phyloP scores from a whole-genome alignment of 2,797 vertebrate genomes.

The Scomberomorus guttatus region DNA sequence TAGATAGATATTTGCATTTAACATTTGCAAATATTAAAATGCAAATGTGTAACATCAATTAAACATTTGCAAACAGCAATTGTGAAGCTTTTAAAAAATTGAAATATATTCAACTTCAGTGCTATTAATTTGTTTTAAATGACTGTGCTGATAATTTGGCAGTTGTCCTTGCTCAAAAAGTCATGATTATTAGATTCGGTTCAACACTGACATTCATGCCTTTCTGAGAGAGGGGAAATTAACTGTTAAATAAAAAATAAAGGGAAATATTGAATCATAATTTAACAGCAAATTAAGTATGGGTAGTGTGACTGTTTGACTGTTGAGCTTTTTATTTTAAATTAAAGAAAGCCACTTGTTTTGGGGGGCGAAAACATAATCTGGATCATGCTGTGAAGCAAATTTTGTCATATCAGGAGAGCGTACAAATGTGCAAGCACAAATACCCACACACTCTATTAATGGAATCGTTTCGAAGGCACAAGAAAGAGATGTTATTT shows the following conservation, averaged over 20 bases:
- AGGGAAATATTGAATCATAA: conserved; percentile 14
- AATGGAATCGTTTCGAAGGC: conserved; percentile 34
- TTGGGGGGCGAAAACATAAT: conserved; percentile 3
- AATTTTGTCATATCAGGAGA: too few relatives aligned
- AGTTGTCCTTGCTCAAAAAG: conserved; percentile 10
- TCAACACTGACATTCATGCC: not conserved
- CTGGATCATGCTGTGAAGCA: not conserved
- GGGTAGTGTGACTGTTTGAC: not conserved
- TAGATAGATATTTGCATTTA: too few relatives aligned
- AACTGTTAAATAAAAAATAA: conserved; percentile 14
- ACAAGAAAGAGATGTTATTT: conserved; percentile 39
- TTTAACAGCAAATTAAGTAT: conserved; percentile 12
- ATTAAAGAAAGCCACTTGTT: conserved; percentile 16
- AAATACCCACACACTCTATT: not conserved
- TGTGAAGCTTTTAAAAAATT: not conserved
- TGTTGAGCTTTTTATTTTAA: not conserved
- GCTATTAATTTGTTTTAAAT: not conserved
- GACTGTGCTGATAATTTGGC: not conserved
- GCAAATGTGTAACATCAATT: too few relatives aligned
- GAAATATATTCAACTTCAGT: not conserved
- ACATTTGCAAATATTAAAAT: too few relatives aligned
- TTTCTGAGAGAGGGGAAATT: conserved; percentile 6
- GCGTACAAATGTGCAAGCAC: too few relatives aligned
- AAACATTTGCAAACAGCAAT: not conserved
- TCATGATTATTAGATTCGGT: not conserved